Evolutionary conservation across 2,113 vertebrate species (phyloP).

Genomic region (Rhea americana): DNA sequence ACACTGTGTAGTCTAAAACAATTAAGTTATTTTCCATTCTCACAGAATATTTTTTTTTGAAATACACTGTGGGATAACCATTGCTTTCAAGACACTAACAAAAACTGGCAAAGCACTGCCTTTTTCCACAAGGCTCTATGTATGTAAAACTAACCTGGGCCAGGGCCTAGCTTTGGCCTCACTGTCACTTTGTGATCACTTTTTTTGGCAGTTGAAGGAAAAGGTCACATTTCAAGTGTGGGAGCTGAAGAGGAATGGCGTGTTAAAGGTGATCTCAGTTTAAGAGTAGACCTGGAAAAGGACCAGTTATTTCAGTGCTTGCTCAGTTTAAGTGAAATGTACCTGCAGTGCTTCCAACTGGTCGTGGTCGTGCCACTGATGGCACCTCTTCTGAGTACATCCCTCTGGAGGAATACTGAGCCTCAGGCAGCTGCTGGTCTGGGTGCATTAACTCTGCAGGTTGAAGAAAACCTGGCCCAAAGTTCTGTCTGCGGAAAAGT

Average conservation of each 20-base stretch:
- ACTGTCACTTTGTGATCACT: background rate
- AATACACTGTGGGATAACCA: background rate
- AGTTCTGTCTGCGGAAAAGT: slow-evolving; percentile 80
- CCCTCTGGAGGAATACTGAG: slow-evolving; percentile 84
- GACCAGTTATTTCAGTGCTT: background rate
- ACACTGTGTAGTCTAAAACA: background rate
- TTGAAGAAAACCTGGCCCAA: slow-evolving; percentile 82
- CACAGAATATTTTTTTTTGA: background rate
- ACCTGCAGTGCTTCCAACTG: slow-evolving; percentile 94
- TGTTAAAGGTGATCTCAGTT: background rate
- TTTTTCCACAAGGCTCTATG: background rate
- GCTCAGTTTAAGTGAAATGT: background rate
- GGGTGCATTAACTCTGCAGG: slow-evolving; percentile 80
- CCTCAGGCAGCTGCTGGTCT: slow-evolving; percentile 82
- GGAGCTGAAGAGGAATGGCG: background rate
- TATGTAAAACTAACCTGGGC: background rate
- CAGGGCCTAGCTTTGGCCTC: background rate
- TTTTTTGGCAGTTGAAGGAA: background rate
- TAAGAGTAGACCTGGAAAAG: background rate
- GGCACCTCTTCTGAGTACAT: slow-evolving; percentile 86
- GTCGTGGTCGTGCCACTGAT: slow-evolving; percentile 88
- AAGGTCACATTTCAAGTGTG: background rate
- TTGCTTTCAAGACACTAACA: background rate
- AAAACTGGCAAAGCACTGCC: background rate
- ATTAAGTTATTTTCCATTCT: background rate